A percentile compares a stretch with the other conserved stretches of the same genome.
Evolutionary conservation across 2,888 invertebrate species (phyloP).

Genomic region (Hydrotaea diabolus): DNA sequence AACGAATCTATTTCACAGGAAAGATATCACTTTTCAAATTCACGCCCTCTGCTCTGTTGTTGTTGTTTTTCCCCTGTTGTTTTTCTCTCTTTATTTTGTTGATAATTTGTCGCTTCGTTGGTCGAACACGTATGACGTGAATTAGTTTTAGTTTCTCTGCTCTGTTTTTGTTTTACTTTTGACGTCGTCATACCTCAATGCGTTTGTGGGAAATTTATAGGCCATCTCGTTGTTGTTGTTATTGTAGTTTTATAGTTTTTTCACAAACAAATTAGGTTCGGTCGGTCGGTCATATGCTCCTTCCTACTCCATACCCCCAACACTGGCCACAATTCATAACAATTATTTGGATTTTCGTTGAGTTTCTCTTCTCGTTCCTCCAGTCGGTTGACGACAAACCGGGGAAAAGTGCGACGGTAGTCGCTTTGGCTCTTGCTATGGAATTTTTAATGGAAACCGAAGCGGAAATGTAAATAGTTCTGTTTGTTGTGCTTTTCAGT

Average conservation of each 20-base stretch:
- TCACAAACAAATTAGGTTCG: constrained; percentile 17
- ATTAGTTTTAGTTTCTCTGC: constrained; percentile 29
- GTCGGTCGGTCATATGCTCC: constrained; percentile 9
- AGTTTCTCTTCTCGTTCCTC: background rate
- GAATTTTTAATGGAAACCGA: background rate
- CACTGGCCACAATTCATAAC: constrained; percentile 27
- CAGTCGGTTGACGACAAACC: background rate
- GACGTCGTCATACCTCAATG: constrained; percentile 64
- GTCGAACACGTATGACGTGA: constrained; percentile 34
- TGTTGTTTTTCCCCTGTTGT: background rate
- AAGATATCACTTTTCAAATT: background rate
- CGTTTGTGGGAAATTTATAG: constrained; percentile 62
- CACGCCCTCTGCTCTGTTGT: background rate
- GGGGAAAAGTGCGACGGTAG: background rate
- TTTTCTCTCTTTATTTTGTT: background rate
- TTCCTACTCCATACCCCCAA: background rate
- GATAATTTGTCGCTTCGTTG: constrained; percentile 10
- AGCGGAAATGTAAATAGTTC: constrained; percentile 8
- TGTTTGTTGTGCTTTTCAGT: background rate
- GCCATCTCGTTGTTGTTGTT: constrained; percentile 12
- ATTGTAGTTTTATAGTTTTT: constrained; percentile 17
- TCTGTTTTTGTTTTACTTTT: background rate
- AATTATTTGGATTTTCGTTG: background rate
- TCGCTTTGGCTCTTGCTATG: background rate
- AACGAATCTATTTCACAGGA: background rate